Conservation (phyloP, 1,140 invertebrate species). For the Conopomorpha cramerella region DNA sequence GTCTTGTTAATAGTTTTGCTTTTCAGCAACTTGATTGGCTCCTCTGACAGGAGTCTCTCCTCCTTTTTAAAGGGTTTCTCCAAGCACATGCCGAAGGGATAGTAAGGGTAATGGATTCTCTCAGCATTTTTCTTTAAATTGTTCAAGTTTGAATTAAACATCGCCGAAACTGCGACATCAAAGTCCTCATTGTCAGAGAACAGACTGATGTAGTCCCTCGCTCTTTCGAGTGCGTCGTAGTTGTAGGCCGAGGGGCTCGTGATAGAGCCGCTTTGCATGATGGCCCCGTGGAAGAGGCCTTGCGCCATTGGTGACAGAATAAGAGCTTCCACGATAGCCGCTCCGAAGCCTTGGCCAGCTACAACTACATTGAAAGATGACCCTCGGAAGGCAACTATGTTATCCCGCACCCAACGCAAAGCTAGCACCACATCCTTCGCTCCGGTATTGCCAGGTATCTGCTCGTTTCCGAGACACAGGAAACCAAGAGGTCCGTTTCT, state of each 20-base stretch:
- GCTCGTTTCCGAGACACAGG: slow-evolving; percentile 57
- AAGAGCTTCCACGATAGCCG: slow-evolving; percentile 43
- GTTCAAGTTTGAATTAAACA: slow-evolving; percentile 11
- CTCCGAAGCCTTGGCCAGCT: slow-evolving; percentile 59
- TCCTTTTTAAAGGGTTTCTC: slow-evolving; percentile 30
- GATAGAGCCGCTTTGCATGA: slow-evolving; percentile 46
- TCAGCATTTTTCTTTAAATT: slow-evolving; percentile 20
- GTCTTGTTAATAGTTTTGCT: slow-evolving; percentile 13
- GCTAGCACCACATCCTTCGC: slow-evolving; percentile 71
- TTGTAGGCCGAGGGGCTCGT: slow-evolving; percentile 40
- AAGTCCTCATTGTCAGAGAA: slow-evolving; percentile 9
- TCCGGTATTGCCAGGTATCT: slow-evolving; percentile 71
- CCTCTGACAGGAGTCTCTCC: slow-evolving; percentile 22
- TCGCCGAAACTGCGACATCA: not conserved
- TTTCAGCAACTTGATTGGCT: slow-evolving; percentile 18
- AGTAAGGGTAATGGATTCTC: slow-evolving; percentile 24
- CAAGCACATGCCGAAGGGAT: slow-evolving; percentile 37
- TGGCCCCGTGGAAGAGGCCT: slow-evolving; percentile 33
- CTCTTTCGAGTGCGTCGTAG: slow-evolving; percentile 26
- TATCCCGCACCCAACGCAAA: slow-evolving; percentile 66
- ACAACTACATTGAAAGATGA: slow-evolving; percentile 64
- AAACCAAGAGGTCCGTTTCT: slow-evolving; percentile 52
- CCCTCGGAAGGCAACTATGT: slow-evolving; percentile 71
- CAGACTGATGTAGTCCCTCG: slow-evolving; percentile 11
- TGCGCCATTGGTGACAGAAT: slow-evolving; percentile 19